phyloP scores from a whole-genome alignment of 1,140 invertebrate genomes.

The Calosoma granatense region DNA sequence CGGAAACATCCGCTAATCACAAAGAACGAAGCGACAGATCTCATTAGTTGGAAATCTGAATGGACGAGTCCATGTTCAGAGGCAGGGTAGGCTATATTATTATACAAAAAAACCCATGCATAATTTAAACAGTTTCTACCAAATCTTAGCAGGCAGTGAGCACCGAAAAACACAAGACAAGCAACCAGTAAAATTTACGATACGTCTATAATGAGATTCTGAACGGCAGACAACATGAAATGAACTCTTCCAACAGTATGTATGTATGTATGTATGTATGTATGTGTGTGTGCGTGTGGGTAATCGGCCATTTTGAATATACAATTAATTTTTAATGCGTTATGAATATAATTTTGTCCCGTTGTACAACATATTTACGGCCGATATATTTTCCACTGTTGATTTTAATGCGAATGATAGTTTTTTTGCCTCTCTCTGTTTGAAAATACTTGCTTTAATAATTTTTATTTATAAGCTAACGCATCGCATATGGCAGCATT shows the following conservation, averaged over 20 bases:
- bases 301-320: conserved; percentile 7
- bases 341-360: conserved; percentile 5
- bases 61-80: too few species aligned
- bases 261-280: not conserved
- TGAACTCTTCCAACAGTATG: not conserved
- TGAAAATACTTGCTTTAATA: too few species aligned
- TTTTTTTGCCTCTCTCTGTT: too few species aligned
- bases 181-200: not conserved
- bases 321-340: conserved; percentile 9
- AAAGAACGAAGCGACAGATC: too few species aligned
- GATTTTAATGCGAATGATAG: conserved; percentile 2
- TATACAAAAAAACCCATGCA: too few species aligned
- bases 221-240: not conserved
- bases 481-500: not conserved
- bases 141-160: too few species aligned
- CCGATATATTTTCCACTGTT: not conserved
- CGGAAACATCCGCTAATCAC: too few species aligned
- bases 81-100: too few species aligned
- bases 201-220: conserved; percentile 4
- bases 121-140: too few species aligned
- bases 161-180: too few species aligned
- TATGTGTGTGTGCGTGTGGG: not conserved
- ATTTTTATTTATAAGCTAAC: not conserved
- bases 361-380: conserved; percentile 3
- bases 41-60: too few species aligned